phyloP scores from a whole-genome alignment of 2,797 vertebrate genomes.

The Enteromius treurensis region DNA sequence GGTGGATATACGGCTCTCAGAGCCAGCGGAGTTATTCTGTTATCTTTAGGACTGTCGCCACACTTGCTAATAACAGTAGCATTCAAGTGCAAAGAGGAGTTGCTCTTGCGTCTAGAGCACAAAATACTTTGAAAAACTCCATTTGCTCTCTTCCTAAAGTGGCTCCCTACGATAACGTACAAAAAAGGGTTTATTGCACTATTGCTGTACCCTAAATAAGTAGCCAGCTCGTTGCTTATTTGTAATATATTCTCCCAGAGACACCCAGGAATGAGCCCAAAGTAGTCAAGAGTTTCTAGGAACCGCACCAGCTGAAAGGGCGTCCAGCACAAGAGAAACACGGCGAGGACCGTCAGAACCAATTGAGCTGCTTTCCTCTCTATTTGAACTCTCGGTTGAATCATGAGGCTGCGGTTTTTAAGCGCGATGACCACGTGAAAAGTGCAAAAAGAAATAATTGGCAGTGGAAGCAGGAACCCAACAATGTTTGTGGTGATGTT shows the following conservation, averaged over 20 bases:
- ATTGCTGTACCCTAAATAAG: constrained; percentile 82
- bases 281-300: constrained; percentile 76
- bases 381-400: constrained; percentile 69
- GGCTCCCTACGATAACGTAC: constrained; percentile 86
- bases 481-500: constrained; percentile 78
- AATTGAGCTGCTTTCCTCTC: constrained; percentile 82
- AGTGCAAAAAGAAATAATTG: constrained; percentile 78
- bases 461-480: constrained; percentile 82
- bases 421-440: constrained; percentile 75
- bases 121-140: constrained; percentile 70
- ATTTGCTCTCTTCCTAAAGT: constrained; percentile 83
- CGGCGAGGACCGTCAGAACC: constrained; percentile 79
- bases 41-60: constrained; percentile 42
- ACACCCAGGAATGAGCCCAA: constrained; percentile 67
- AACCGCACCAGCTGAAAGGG: constrained; percentile 82
- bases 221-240: constrained; percentile 75
- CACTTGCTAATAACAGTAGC: constrained; percentile 51
- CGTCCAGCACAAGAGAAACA: constrained; percentile 86
- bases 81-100: constrained; percentile 46
- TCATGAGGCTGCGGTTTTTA: constrained; percentile 64
- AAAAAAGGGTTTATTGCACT: constrained; percentile 88
- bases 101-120: constrained; percentile 45
- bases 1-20: neutral
- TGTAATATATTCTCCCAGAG: constrained; percentile 65
- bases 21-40: constrained; percentile 13